Evolutionary conservation across 2,113 vertebrate species (phyloP), one percentile per base, ranked within the genome.

Genomic region (Antigone vipio): DNA sequence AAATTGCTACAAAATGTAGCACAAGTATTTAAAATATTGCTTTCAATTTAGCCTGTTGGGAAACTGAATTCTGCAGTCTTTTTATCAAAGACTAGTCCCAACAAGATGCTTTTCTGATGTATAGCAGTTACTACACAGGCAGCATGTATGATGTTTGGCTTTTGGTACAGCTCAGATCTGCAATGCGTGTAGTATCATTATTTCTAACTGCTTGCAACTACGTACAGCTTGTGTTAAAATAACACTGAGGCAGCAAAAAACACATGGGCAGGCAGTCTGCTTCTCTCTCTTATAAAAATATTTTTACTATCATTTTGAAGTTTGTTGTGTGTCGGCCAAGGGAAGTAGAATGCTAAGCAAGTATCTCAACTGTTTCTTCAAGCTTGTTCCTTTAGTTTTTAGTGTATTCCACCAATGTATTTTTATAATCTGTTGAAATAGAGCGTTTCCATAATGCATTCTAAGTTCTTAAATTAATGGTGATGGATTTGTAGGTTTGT

Each of bases 101-200:
- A 11, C 64, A 34, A 74, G 19, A 42, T 68, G 16, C 5, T 49
- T 62, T 71, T 64, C 47, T 40, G 11, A 27, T 40, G 20, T 26
- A 12, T 38, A 11, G 50, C 38, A 50, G 24, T 68, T 78, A 45
- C 12, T 79, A 53, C 9, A 49, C 6, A 34, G 34, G 38, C 15
- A 38, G n/a, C 8, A 16, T 7, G 20, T n/a, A 50, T 34, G 35
- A 50, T 21, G 32, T 30, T 71, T 74, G 47, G 30, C 75, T 62
- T 76, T 52, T 47, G 34, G 67, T 68, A 47, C 23, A 26, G 23
- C 14, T 79, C 35, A 30, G 23, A 68, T 49, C 14, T 49, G 18
- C 15, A 15, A 5, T 32, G 20, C 4, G 1, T 55, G 0, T 63
- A 11, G 12, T n/a, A 52, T 35, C 6, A 2, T 40, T 74, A n/a